Evolutionary conservation across 2,888 invertebrate genomes (phyloP), one percentile per base, ranked within the genome.

Genomic region (Megalurothrips usitatus): DNA sequence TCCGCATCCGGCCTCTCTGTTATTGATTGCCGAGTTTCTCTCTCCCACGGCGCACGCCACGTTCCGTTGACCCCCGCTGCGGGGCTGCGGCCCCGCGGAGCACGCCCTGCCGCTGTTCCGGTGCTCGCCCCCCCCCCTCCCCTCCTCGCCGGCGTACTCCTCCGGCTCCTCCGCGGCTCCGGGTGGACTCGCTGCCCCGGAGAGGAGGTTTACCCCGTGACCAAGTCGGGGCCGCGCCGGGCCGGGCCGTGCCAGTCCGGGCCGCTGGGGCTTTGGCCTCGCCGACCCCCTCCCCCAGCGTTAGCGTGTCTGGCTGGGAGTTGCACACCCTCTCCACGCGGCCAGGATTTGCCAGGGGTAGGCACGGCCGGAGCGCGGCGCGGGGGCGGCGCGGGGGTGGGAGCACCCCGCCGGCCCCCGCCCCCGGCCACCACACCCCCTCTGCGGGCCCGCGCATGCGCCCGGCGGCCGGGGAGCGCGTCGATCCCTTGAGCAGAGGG

Each of bases 171-270:
- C 34, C 34, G n/a, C n/a, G 34, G 34, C 34, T 43, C 34, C 34
- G 34, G 34, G 34, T 6, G 34, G 34, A 43, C 34, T 43, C 34
- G 34, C 3, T 43, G 34, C 34, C 34, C 34, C 6, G 34, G 68
- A 75, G 68, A 75, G 68, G 23, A 9, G 68, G 23, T 75, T 75
- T 75, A 75, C 68, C 68, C 68, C 68, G 68, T 75, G 68, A 75
- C 68, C 68, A 75, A 75, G 68, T 75, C 19, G 58, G 58, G 58
- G 58, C 58, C 19, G 1, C 6, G 58, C 23, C 9, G 6, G 34
- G 2, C 34, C 34, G 34, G 34, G 2, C 34, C 34, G 34, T 43
- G 34, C 34, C 34, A 43, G 34, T 43, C 34, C 34, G 6, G 34
- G 34, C 34, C 34, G 34, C 34, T 58, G 58, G 58, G 58, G n/a